Conservation (phyloP, 2,797 vertebrate genomes). For the Bradypus variegatus region DNA sequence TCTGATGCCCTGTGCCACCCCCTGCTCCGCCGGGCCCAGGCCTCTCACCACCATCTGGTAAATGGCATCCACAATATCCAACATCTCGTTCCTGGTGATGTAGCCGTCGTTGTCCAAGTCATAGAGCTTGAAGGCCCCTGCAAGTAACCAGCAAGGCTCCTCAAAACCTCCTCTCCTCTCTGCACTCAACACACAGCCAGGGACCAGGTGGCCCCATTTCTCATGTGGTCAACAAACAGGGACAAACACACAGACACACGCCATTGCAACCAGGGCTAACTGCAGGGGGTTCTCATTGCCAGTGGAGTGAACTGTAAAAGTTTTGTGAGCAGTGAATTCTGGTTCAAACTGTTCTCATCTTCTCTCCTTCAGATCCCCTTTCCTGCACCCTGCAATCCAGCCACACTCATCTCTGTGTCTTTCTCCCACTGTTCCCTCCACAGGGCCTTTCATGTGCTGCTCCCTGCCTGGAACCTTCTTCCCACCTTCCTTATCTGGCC, state of each 20-base stretch:
- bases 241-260: too few relatives aligned
- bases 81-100: constrained; percentile 98
- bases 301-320: fast-evolving
- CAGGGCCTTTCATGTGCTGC: neutral
- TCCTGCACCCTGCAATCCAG: neutral
- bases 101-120: constrained; percentile 97
- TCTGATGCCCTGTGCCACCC: fast-evolving
- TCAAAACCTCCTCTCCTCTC: neutral
- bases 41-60: constrained; percentile 98
- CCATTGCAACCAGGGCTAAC: neutral
- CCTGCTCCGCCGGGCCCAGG: fast-evolving
- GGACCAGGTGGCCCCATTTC: neutral
- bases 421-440: neutral
- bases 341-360: neutral
- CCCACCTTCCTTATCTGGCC: fast-evolving
- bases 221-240: fast-evolving
- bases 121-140: constrained; percentile 98
- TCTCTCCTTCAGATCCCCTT: neutral
- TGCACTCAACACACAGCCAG: fast-evolving
- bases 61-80: constrained; percentile 98
- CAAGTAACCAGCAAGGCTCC: neutral
- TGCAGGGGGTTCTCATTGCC: fast-evolving
- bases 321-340: neutral
- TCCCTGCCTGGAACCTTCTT: neutral
- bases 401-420: neutral